phyloP scores from a whole-genome alignment of 2,113 vertebrate species.

The Calidris pygmaea region DNA sequence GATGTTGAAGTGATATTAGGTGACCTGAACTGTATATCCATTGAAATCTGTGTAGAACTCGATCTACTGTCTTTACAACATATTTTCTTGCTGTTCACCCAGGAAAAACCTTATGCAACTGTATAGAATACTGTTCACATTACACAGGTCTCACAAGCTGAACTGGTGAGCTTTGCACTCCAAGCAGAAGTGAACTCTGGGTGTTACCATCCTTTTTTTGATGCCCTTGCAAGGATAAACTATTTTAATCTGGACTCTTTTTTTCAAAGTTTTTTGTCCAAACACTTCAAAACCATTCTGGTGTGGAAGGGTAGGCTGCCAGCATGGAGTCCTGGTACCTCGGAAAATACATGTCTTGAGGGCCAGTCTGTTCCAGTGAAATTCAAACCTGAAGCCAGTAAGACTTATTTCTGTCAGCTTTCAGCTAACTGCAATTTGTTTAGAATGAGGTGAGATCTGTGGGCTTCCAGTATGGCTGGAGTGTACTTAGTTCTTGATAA shows the following conservation, averaged over 20 bases:
- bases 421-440: neutral
- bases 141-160: neutral
- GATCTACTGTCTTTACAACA: neutral
- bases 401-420: neutral
- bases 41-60: neutral
- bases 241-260: neutral
- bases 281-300: neutral
- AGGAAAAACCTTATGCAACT: neutral
- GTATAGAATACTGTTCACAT: neutral
- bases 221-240: neutral
- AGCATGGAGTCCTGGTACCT: neutral
- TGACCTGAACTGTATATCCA: neutral
- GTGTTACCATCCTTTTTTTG: neutral
- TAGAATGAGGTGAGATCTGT: neutral
- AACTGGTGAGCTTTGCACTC: neutral
- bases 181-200: neutral
- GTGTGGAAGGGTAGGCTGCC: neutral
- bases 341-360: neutral
- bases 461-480: neutral
- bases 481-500: neutral
- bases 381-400: neutral
- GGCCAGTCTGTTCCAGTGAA: neutral
- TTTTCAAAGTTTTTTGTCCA: neutral
- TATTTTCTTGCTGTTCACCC: neutral
- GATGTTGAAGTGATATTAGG: neutral